A percentile compares a stretch with the other conserved stretches of the same genome.
These are phyloP conservation scores for Alaudala cheleensis DNA, from an alignment of 2,113 vertebrate genomes.

Conservation along the genomic window DNA sequence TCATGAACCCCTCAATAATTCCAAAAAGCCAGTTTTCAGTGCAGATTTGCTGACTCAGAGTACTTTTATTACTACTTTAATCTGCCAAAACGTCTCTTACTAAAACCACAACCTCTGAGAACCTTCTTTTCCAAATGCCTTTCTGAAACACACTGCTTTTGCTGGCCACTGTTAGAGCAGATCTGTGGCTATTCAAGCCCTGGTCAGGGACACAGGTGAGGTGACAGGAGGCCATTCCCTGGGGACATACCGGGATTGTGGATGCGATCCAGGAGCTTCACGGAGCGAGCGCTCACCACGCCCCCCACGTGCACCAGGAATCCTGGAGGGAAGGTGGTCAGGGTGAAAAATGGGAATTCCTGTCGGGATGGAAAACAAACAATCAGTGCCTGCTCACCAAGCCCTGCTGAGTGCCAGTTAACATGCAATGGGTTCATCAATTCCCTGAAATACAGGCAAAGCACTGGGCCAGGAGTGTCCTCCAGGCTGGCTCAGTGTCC, in stretches of 20 bases:
- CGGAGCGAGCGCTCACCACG: conserved; percentile 95
- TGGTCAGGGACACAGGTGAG: too few species aligned
- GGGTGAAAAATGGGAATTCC: conserved; percentile 98
- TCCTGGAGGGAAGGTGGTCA: conserved; percentile 91
- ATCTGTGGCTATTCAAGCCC: background rate
- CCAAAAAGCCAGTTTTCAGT: background rate
- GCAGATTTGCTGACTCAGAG: background rate
- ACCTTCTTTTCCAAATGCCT: background rate
- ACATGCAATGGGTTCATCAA: background rate
- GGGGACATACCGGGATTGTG: conserved; percentile 93
- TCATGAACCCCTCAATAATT: background rate
- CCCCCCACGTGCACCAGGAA: conserved; percentile 95
- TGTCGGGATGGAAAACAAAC: conserved; percentile 48
- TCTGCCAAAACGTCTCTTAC: background rate
- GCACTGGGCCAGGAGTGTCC: background rate
- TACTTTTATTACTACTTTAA: background rate
- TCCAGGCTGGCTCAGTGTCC: background rate
- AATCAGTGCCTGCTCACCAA: background rate
- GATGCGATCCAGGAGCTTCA: conserved; percentile 97
- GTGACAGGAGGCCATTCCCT: background rate
- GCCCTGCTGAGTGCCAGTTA: background rate
- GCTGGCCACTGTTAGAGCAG: accelerated
- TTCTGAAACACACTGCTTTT: background rate
- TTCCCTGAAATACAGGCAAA: conserved; percentile 26
- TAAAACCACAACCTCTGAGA: background rate